Base-by-base conservation (phyloP, 2,888 invertebrate genomes). In the Epistrophe grossulariae region DNA sequence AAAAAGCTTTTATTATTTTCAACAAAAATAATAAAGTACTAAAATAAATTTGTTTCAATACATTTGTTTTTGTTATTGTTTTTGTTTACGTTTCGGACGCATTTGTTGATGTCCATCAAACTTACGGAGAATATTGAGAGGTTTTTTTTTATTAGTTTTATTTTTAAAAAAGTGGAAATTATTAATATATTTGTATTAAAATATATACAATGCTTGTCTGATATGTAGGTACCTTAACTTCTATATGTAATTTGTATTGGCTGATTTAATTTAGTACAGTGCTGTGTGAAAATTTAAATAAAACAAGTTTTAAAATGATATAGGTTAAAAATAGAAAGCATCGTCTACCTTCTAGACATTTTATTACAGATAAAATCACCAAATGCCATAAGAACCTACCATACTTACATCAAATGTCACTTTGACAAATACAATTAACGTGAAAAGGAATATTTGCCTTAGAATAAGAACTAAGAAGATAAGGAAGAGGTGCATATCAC, bases 11-110 rank as follows among this genome's bases (percentile, higher is more conserved):
- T 43, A n/a, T 62, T 60, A 13, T 38, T 13, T 17, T 19, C 17
- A 28, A 62, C 19, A 40, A 40, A 38, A 24, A 62, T 17, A 55
- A 31, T 19, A 55, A 31, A 55, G 28, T 31, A 55, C 28, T 55
- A 55, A 55, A 55, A 28, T 6, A 35, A 17, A 6, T n/a, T 59
- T 35, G 35, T 11, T 13, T 59, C 6, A 7, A 17, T 11, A 17
- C n/a, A 35, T 11, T 59, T 59, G 35, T 17, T 50, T 35, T 68
- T 68, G 35, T 17, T 50, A 19, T 68, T 68, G 50, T 66, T 68
- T 68, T 68, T 68, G 52, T 68, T 68, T 68, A 68, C 50, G 15
- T 52, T 52, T 68, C 17, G n/a, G 19, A 70, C 50, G 70, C 70
- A 55, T 70, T 70, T 68, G 52, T 70, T 40, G 19, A 55, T 52